Evolutionary conservation across 2,888 invertebrate species (phyloP).

Genomic region (Clanis bilineata): DNA sequence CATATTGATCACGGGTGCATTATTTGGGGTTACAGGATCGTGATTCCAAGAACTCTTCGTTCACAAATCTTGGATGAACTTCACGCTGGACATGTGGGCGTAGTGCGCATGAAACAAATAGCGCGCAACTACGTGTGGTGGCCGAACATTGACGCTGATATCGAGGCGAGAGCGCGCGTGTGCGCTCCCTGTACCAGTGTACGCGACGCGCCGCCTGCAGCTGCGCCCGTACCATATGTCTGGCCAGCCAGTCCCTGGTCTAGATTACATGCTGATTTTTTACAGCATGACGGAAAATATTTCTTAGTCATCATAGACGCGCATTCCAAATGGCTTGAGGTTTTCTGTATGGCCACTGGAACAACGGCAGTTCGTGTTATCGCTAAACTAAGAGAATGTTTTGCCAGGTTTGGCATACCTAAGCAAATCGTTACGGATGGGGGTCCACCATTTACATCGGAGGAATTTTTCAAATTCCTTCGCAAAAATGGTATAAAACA

Average conservation of each 20-base stretch:
- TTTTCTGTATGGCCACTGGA: constrained; percentile 20
- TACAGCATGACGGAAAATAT: constrained; percentile 6
- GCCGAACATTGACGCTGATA: constrained; percentile 1
- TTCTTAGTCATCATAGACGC: constrained; percentile 22
- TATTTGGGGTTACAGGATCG: too few species aligned
- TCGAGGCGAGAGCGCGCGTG: not conserved
- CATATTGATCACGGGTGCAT: too few species aligned
- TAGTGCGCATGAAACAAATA: constrained; percentile 15
- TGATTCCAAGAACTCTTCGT: too few species aligned
- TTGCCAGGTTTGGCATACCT: constrained; percentile 32
- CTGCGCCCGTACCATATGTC: too few species aligned
- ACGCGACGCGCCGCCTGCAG: too few species aligned
- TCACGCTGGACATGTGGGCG: not conserved
- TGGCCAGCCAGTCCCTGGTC: constrained; percentile 6
- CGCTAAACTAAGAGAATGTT: constrained; percentile 23
- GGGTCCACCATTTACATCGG: constrained; percentile 32
- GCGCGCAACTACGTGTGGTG: constrained; percentile 18
- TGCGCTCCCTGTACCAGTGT: not conserved
- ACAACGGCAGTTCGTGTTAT: constrained; percentile 23
- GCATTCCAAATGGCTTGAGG: constrained; percentile 33
- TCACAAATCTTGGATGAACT: too few species aligned
- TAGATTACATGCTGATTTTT: constrained; percentile 15
- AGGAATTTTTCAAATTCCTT: constrained; percentile 26
- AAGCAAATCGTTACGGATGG: constrained; percentile 31
- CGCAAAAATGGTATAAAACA: constrained; percentile 24